Evolutionary conservation across 2,797 vertebrate species (phyloP).

Genomic region (Tragelaphus eurycerus): DNA sequence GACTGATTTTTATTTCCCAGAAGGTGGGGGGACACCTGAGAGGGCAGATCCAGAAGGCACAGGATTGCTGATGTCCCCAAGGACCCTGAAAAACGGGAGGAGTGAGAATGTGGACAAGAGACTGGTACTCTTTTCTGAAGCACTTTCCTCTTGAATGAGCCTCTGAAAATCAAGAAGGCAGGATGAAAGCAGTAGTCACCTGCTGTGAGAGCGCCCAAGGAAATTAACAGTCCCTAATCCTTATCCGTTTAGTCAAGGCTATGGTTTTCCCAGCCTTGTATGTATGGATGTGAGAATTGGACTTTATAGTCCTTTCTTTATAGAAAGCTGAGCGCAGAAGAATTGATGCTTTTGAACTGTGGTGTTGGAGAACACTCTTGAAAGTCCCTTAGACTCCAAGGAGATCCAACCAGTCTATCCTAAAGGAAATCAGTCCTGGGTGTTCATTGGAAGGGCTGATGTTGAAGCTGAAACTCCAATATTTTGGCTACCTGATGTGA

Average conservation of each 20-base stretch:
- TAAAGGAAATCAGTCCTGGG: not conserved
- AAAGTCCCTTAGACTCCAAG: not conserved
- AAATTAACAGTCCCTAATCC: not conserved
- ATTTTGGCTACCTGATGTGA: not conserved
- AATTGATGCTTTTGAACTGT: not conserved
- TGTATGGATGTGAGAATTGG: not conserved
- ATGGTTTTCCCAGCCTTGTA: not conserved
- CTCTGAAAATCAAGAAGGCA: not conserved
- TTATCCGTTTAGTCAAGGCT: fast-evolving
- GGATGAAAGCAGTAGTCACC: not conserved
- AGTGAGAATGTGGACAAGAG: not conserved
- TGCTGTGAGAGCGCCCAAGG: not conserved
- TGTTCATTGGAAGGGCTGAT: not conserved
- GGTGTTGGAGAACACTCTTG: not conserved
- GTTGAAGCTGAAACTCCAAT: not conserved
- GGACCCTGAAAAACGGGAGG: not conserved
- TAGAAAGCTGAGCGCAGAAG: not conserved
- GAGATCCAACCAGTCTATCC: not conserved
- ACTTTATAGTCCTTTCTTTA: not conserved
- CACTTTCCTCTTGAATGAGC: not conserved
- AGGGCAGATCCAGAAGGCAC: not conserved
- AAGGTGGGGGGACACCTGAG: not conserved
- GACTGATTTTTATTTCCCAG: not conserved
- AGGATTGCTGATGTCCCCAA: not conserved
- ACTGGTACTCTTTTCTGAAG: not conserved